Base-by-base conservation (phyloP, 2,113 vertebrate genomes). In the Lepus americanus region DNA sequence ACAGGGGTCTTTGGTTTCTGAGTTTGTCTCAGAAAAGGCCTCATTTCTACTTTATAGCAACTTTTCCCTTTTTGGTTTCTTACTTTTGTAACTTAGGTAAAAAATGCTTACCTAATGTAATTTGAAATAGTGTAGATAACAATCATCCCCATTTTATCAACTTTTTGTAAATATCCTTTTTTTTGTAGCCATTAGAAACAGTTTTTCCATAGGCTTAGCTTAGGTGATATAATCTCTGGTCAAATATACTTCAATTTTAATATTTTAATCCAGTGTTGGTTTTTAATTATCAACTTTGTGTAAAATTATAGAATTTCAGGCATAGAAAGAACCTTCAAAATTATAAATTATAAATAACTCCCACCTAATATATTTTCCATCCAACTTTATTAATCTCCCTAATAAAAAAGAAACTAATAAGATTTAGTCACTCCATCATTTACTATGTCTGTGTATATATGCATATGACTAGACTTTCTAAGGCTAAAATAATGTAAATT, bases 401-500 rank as follows among this genome's bases (percentile, higher is more conserved):
- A 51, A 66, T 53, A 90, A 73, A 82, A 49, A 82, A 80, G 25
- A 70, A 74, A 94, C 85, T 44, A 74, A 44, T 85, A 59, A 49
- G 9, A 91, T 66, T 70, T 80, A 80, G 59, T 51, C 4, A 85
- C 84, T 59, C 92, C 39, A 72, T 44, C 44, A 44, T 59, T 59
- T 16, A 59, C 29, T 88, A 12, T 74, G 36, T 95, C 25, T 84
- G 1, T 80, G 16, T 89, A 6, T 64, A 22, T 81, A 33, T 33
- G 20, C n/a, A 17, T 85, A 6, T 78, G 23, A 70, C 10, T 85
- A 88, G 70, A 49, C 44, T 93, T 94, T 87, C 61, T 13, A 81
- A 94, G 80, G 49, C 51, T 69, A 73, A 79, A 70, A 72, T 95
- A 92, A 78, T 95, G 49, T 53, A 70, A 63, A 78, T 90, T 92